Conservation (phyloP, 2,888 invertebrate genomes). For the Globia sparganii region DNA sequence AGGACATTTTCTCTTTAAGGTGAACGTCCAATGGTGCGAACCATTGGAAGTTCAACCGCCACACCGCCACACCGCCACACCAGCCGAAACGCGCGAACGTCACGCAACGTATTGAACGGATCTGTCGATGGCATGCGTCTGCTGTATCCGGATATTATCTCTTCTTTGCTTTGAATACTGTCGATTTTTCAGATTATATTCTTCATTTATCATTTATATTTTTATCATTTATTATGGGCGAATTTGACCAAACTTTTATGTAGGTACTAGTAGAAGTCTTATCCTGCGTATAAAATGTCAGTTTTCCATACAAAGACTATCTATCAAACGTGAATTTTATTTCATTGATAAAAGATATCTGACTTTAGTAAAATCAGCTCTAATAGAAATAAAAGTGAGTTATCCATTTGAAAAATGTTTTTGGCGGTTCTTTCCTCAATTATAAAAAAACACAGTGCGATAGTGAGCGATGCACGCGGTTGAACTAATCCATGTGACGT, state of each 20-base stretch:
- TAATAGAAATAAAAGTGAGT: neutral
- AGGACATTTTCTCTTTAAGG: neutral
- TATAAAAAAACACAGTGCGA: neutral
- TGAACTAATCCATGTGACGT: neutral
- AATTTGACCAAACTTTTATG: no score
- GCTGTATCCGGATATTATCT: neutral
- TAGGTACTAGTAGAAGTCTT: no score
- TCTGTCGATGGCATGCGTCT: neutral
- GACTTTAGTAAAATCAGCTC: no score
- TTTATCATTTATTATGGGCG: neutral
- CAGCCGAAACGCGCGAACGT: neutral
- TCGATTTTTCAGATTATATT: neutral
- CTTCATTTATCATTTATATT: neutral
- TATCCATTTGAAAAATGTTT: neutral
- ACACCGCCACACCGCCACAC: no score
- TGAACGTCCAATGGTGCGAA: neutral
- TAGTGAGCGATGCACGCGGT: neutral
- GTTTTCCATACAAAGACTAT: no score
- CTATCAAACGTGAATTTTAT: no score
- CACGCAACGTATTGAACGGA: neutral
- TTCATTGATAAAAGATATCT: no score
- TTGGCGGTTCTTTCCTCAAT: neutral
- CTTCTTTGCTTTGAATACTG: no score
- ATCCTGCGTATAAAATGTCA: no score
- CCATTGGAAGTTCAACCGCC: no score